phyloP scores from a whole-genome alignment of 1,140 invertebrate species.

The Asobara japonica region DNA sequence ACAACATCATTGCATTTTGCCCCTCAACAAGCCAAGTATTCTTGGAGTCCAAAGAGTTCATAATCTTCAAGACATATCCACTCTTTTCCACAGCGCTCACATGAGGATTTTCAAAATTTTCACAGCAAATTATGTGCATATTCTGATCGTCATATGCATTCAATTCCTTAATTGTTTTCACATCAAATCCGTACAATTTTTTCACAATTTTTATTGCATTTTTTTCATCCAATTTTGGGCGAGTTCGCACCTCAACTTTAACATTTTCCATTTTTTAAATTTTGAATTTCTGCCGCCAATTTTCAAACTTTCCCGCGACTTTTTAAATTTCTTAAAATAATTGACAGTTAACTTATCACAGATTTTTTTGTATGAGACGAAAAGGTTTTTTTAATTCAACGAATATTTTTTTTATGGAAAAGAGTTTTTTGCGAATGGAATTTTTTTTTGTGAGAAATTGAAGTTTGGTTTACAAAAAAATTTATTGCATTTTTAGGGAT shows the following conservation, averaged over 20 bases:
- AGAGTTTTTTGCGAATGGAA: too few relatives aligned
- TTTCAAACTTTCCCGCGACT: too few relatives aligned
- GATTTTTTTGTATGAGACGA: too few relatives aligned
- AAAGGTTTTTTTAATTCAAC: too few relatives aligned
- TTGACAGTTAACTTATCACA: too few relatives aligned
- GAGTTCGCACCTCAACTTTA: neutral
- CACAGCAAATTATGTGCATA: constrained; percentile 69
- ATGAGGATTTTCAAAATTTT: constrained; percentile 70
- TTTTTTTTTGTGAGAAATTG: too few relatives aligned
- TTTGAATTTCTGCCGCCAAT: too few relatives aligned
- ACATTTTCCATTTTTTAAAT: neutral
- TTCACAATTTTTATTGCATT: constrained; percentile 69
- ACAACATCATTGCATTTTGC: constrained; percentile 76
- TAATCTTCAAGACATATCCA: constrained; percentile 84
- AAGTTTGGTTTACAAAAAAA: too few relatives aligned
- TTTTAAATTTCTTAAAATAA: too few relatives aligned
- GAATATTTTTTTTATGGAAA: too few relatives aligned
- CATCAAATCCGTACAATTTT: constrained; percentile 76
- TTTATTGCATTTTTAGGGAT: too few relatives aligned
- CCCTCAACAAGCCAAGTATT: constrained; percentile 74
- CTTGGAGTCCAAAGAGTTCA: constrained; percentile 82
- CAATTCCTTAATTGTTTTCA: constrained; percentile 73
- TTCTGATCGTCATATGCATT: constrained; percentile 88
- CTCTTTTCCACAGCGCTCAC: constrained; percentile 64
- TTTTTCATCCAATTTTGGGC: constrained; percentile 60